Base-by-base conservation (phyloP, 2,888 invertebrate genomes). In the Coecobrya sp. region DNA sequence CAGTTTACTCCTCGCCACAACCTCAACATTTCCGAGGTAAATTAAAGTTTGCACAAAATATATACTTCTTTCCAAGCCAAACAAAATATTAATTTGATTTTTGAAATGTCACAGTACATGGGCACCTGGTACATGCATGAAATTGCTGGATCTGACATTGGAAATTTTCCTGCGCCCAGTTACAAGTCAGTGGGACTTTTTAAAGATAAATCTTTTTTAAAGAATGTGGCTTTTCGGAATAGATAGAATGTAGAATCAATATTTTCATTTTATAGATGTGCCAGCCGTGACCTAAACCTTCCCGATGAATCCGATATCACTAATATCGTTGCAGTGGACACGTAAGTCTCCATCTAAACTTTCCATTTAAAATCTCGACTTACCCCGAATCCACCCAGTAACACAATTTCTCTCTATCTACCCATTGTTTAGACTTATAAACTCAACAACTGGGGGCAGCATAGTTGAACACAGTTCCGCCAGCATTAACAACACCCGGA, bases 91-190 rank as follows among this genome's bases (percentile, higher is more conserved):
- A n/a, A n/a, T n/a, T n/a, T n/a, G 13, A 16, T 52, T n/a, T 62
- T 59, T 82, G 2, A 22, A 8, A 42, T 68, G 19, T 11, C 19
- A 68, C 65, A 93, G 89, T 93, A 87, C 22, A 93, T 91, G 91
- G 93, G 93, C 25, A 86, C 79, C 7, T 93, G 93, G 93, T 92
- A 89, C 55, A 73, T 89, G 30, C 93, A 93, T 0, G 93, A 93
- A 82, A 68, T 89, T 55, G 93, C 89, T 10, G 52, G 59, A 19
- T 89, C 89, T 36, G 10, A 93, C 59, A 93, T 93, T 76, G 93
- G 92, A 62, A 92, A 92, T 59, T 87, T 87, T n/a, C 93, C 93
- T 16, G 65, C 68, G 10, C 89, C 89, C 8, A 73, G 49, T 16
- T 93, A 73, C 65, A 89, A 76, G 89, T 93, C n/a, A n/a, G n/a